A percentile compares a stretch with the other conserved stretches of the same genome.
Conservation (phyloP, 2,113 vertebrate species). For the Oryctolagus cuniculus region mOryCun1.1 NC_091432.1:186295001-186295500, state of each 20-base stretch:
- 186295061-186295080: background rate
- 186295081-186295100: no score
- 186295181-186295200: background rate
- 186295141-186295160: no score
- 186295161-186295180: background rate
- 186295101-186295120: no score
- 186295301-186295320: background rate
- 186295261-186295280: background rate
- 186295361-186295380: background rate
- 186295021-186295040: background rate
- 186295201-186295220: background rate
- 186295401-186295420: background rate
- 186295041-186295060: background rate
- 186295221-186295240: background rate
- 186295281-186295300: background rate
- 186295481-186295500: background rate
- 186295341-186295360: background rate
- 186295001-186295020: background rate
- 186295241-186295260: background rate
- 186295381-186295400: background rate
- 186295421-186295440: background rate
- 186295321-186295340: background rate
- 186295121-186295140: no score
- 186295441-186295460: background rate
- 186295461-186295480: background rate